These are phyloP conservation scores for Pipistrellus nathusii DNA, from an alignment of 2,797 vertebrate species.

Conservation along the genomic window DNA sequence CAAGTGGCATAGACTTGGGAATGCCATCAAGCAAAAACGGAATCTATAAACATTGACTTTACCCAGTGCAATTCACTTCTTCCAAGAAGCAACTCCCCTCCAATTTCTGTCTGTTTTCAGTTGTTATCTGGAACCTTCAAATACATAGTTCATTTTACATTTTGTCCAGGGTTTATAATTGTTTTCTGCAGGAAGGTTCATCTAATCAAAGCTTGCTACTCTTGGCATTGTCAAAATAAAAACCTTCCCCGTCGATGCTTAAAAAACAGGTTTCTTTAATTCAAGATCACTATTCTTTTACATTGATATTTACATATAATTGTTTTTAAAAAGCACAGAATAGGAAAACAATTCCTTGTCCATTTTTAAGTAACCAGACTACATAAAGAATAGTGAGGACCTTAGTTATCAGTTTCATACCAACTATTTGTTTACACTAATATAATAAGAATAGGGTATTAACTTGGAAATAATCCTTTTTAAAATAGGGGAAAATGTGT, in stretches of 20 bases:
- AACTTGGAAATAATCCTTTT: slow-evolving; percentile 63
- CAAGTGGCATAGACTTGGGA: not conserved
- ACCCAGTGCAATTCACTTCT: not conserved
- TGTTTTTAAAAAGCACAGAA: not conserved
- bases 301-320: not conserved
- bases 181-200: not conserved
- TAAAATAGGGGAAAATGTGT: not conserved
- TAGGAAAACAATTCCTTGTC: slow-evolving; percentile 12
- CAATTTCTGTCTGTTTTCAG: not conserved
- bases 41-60: not conserved
- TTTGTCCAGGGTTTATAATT: not conserved
- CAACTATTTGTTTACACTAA: slow-evolving; percentile 34
- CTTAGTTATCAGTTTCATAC: slow-evolving; percentile 19
- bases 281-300: slow-evolving; percentile 30
- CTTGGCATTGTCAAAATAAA: not conserved
- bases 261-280: not conserved
- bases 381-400: slow-evolving; percentile 11
- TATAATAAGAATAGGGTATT: slow-evolving; percentile 14
- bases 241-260: not conserved
- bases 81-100: not conserved
- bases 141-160: not conserved
- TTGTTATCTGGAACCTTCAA: not conserved
- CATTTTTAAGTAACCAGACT: slow-evolving; percentile 50
- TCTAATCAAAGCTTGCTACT: not conserved
- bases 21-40: not conserved